phyloP scores from a whole-genome alignment of 1,140 invertebrate genomes.

The Macrosteles quadrilineatus region DNA sequence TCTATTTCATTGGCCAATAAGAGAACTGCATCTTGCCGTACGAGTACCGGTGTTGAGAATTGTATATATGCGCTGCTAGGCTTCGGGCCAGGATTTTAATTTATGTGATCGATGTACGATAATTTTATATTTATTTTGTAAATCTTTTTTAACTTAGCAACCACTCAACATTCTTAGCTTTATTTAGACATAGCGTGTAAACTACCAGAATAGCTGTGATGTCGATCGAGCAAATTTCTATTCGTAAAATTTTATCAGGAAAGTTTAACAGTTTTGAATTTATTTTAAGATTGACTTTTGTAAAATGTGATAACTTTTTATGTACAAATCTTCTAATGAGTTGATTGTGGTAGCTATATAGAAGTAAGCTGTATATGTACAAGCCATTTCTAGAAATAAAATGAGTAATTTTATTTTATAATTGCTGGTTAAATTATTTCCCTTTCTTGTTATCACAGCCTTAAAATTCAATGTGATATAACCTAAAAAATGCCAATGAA shows the following conservation, averaged over 20 bases:
- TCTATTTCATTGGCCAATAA: too few species aligned
- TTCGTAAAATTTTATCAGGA: too few species aligned
- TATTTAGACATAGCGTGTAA: constrained; percentile 13
- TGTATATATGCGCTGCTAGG: neutral
- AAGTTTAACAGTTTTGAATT: too few species aligned
- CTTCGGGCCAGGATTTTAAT: neutral
- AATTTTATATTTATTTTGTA: constrained; percentile 5
- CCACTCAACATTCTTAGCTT: constrained; percentile 21
- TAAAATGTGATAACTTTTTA: too few species aligned
- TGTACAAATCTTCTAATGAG: neutral
- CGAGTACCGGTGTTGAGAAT: constrained; percentile 11
- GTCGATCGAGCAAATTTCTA: too few species aligned
- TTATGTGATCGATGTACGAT: constrained; percentile 20
- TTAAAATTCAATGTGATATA: too few species aligned
- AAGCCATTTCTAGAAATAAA: constrained; percentile 20
- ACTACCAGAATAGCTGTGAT: constrained; percentile 2
- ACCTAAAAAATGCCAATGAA: too few species aligned
- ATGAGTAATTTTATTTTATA: constrained; percentile 11
- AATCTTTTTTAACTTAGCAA: constrained; percentile 16
- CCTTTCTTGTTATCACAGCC: neutral
- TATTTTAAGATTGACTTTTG: too few species aligned
- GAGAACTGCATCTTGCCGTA: constrained; percentile 1
- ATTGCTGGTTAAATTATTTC: neutral
- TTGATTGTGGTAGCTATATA: constrained; percentile 21
- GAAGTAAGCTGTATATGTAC: constrained; percentile 14